Percentiles rank a stretch among this genome's conserved stretches.
Evolutionary conservation across 53 echinoderm and acorn worm species (phyloP).

Genomic region (Holothuria scabra): DNA sequence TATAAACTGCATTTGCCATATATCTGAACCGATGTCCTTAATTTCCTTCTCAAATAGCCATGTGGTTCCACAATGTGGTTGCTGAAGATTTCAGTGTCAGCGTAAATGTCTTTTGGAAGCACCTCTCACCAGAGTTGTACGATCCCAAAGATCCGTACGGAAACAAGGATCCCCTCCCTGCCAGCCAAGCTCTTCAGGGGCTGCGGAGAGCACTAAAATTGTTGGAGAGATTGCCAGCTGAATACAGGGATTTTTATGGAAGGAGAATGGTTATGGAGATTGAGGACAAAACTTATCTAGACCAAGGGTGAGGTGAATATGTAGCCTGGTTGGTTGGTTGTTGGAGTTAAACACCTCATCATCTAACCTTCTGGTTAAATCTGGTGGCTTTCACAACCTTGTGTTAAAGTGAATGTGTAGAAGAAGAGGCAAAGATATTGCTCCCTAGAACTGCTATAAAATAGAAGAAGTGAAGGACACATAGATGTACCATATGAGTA

Average conservation of each 20-base stretch:
- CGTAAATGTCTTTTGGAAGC: constrained; percentile 96
- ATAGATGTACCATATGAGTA: too few species aligned
- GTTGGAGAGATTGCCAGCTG: constrained; percentile 87
- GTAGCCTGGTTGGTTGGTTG: constrained; percentile 71
- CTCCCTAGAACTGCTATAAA: too few species aligned
- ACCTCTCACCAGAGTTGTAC: constrained; percentile 77
- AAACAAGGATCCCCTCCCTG: constrained; percentile 93
- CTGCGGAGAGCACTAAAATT: constrained; percentile 79
- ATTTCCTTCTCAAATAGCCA: constrained; percentile 56
- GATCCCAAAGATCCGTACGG: constrained; percentile 95
- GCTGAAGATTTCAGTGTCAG: constrained; percentile 88
- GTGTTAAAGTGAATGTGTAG: constrained; percentile 3
- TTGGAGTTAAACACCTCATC: too few species aligned
- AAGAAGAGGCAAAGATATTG: too few species aligned
- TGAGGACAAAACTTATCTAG: constrained; percentile 68
- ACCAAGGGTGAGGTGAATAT: constrained; percentile 9
- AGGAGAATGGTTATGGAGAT: constrained; percentile 89
- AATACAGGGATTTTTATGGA: constrained; percentile 96
- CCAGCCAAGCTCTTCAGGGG: constrained; percentile 89
- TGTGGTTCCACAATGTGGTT: constrained; percentile 99
- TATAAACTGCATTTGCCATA: too few species aligned
- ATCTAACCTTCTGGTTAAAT: too few species aligned
- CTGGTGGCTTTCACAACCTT: too few species aligned
- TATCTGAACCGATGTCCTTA: not conserved
- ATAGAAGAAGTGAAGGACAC: too few species aligned